These are phyloP conservation scores for Taenaris catops DNA, from an alignment of 2,888 invertebrate genomes.

Conservation along the genomic window DNA sequence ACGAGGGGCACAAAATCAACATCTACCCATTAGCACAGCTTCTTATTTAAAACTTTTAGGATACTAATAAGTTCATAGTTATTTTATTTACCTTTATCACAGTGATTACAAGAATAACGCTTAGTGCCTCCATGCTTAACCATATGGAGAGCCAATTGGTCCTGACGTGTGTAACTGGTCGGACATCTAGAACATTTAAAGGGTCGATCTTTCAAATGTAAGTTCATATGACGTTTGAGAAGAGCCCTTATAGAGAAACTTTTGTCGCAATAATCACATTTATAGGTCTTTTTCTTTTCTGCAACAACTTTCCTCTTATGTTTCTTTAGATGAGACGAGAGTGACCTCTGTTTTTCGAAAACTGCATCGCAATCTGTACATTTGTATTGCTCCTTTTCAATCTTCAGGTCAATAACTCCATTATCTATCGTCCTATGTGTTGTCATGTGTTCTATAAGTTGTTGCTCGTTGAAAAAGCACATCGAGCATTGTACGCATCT, in stretches of 20 bases:
- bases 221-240: slow-evolving; percentile 69
- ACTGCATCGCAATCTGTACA: slow-evolving; percentile 75
- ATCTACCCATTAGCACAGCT: too few relatives aligned
- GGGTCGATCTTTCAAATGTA: slow-evolving; percentile 72
- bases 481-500: slow-evolving; percentile 6
- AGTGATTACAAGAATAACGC: slow-evolving; percentile 78
- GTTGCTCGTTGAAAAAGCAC: slow-evolving; percentile 5
- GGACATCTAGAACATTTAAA: slow-evolving; percentile 77
- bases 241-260: slow-evolving; percentile 52
- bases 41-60: too few relatives aligned
- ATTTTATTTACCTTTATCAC: slow-evolving; percentile 70
- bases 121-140: slow-evolving; percentile 79
- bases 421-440: slow-evolving; percentile 1
- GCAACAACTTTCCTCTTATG: slow-evolving; percentile 44
- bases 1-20: too few relatives aligned
- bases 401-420: slow-evolving; percentile 22
- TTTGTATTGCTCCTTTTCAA: slow-evolving; percentile 39
- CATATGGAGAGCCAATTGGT: slow-evolving; percentile 79
- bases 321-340: slow-evolving; percentile 56
- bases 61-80: too few relatives aligned
- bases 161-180: slow-evolving; percentile 77
- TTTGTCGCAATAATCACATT: slow-evolving; percentile 71
- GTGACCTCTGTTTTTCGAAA: slow-evolving; percentile 70
- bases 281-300: slow-evolving; percentile 38
- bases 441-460: slow-evolving; percentile 7